phyloP scores from a whole-genome alignment of 2,797 vertebrate species.

The Dallia pectoralis region DNA sequence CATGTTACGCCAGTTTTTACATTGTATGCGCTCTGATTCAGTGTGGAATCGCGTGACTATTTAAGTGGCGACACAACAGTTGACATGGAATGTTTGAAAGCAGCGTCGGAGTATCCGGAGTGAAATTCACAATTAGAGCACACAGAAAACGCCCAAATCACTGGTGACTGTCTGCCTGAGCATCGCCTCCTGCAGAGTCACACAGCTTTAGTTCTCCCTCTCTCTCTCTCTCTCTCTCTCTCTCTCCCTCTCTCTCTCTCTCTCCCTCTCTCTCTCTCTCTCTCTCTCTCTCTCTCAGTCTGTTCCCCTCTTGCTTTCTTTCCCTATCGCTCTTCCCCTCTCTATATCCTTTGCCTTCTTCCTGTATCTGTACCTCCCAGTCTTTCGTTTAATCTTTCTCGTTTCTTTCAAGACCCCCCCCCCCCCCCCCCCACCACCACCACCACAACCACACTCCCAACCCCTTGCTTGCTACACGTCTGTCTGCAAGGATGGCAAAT shows the following conservation, averaged over 20 bases:
- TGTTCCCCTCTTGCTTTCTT: background rate
- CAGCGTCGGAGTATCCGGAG: background rate
- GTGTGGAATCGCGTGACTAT: background rate
- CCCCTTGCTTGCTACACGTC: conserved; percentile 43
- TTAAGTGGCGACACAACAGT: background rate
- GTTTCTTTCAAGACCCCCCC: background rate
- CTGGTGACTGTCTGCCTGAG: conserved; percentile 64
- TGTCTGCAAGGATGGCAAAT: conserved; percentile 73
- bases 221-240: conserved; percentile 15
- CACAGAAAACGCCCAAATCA: conserved; percentile 71
- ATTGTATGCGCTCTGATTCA: background rate
- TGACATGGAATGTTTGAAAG: background rate
- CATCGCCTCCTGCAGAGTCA: conserved; percentile 66
- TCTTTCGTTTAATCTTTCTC: conserved; percentile 38
- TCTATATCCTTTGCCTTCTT: conserved; percentile 23
- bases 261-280: conserved; percentile 22
- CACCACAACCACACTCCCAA: conserved; percentile 22
- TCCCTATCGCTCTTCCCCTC: conserved; percentile 25
- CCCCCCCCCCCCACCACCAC: background rate
- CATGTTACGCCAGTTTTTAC: background rate
- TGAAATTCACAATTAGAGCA: conserved; percentile 46
- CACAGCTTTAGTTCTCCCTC: conserved; percentile 68
- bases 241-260: conserved; percentile 9
- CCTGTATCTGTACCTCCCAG: conserved; percentile 56
- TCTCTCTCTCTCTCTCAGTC: conserved; percentile 32